These are phyloP conservation scores for Lucifuga dentata DNA, from an alignment of 2,113 vertebrate genomes.

Conservation along the genomic window DNA sequence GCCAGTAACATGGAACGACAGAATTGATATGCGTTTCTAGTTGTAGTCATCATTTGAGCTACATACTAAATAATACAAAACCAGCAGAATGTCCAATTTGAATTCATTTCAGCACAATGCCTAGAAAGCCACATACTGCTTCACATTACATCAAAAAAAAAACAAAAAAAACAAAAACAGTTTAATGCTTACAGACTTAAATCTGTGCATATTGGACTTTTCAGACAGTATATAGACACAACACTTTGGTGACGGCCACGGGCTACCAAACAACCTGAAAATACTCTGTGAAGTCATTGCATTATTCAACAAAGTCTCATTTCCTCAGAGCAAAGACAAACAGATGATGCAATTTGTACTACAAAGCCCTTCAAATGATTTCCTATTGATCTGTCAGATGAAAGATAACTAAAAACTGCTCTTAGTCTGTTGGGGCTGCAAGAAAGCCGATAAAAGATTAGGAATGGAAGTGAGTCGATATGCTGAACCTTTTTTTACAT, in stretches of 20 bases:
- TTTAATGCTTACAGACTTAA: too few species aligned
- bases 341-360: constrained; percentile 59
- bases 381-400: constrained; percentile 35
- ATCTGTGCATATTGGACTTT: too few species aligned
- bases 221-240: neutral
- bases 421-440: neutral
- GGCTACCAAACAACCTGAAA: neutral
- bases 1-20: too few species aligned
- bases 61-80: too few species aligned
- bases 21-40: too few species aligned
- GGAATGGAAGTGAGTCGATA: neutral
- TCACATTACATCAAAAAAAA: too few species aligned
- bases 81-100: too few species aligned
- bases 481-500: neutral
- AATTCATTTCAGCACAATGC: too few species aligned
- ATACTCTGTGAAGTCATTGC: neutral
- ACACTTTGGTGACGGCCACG: neutral
- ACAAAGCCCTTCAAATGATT: constrained; percentile 51
- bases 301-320: constrained; percentile 5
- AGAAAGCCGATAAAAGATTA: neutral
- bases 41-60: too few species aligned
- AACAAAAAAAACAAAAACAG: too few species aligned
- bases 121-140: too few species aligned
- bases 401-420: constrained; percentile 33
- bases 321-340: constrained; percentile 33